phyloP scores from a whole-genome alignment of 2,113 vertebrate species.

The Rhodinocichla rosea region DNA sequence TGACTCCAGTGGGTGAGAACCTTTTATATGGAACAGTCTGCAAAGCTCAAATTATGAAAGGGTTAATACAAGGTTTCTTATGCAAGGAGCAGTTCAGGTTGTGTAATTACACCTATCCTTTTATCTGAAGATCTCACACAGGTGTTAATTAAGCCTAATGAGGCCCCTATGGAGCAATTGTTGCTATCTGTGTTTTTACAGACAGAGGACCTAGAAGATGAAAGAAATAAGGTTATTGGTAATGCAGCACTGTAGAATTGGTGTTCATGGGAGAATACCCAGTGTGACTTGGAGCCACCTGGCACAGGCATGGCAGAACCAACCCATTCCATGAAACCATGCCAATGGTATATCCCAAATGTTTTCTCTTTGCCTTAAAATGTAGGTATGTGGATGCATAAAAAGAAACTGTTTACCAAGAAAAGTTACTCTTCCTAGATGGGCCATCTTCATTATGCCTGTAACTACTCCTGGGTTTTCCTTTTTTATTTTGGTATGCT shows the following conservation, averaged over 20 bases:
- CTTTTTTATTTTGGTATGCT: accelerated
- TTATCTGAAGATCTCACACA: conserved; percentile 8
- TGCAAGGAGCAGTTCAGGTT: neutral
- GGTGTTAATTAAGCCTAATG: conserved; percentile 52
- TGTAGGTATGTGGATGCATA: neutral
- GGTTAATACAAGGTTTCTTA: neutral
- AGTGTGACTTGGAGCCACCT: neutral
- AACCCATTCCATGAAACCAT: neutral
- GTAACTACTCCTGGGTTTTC: neutral
- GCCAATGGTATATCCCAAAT: neutral
- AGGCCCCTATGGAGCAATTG: conserved; percentile 1
- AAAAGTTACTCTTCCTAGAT: neutral
- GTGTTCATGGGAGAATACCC: neutral
- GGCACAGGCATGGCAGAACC: neutral
- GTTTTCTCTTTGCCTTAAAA: neutral
- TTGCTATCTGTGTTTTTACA: conserved; percentile 2
- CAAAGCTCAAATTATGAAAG: neutral
- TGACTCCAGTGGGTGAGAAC: neutral
- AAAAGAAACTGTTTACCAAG: neutral
- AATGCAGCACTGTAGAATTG: neutral
- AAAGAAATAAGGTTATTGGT: neutral
- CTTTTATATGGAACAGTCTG: neutral
- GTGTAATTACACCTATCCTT: conserved; percentile 23
- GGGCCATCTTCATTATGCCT: neutral
- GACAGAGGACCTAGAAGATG: neutral